phyloP scores from a whole-genome alignment of 2,888 invertebrate genomes.

The Cheilosia pagana region DNA sequence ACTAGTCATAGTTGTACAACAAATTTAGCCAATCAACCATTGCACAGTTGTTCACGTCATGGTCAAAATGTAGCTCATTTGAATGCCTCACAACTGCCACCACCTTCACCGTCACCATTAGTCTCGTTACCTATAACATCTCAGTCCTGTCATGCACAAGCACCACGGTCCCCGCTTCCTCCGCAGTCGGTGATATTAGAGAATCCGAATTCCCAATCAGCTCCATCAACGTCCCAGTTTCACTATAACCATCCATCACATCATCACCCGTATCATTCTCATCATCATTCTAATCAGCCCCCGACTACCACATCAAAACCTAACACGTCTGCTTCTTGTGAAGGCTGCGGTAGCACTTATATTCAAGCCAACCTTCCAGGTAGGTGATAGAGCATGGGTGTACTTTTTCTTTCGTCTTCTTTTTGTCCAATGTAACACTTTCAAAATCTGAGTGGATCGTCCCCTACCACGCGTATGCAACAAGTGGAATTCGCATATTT shows the following conservation, averaged over 20 bases:
- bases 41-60: constrained; percentile 79
- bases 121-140: constrained; percentile 32
- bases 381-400: constrained; percentile 83
- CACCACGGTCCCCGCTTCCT: constrained; percentile 57
- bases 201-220: constrained; percentile 70
- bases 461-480: background rate
- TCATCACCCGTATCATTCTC: constrained; percentile 63
- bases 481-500: constrained; percentile 27
- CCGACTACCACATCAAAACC: constrained; percentile 59
- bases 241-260: constrained; percentile 68
- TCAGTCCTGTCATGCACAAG: constrained; percentile 62
- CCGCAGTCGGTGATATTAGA: constrained; percentile 41
- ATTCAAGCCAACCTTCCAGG: constrained; percentile 79
- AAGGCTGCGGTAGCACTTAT: constrained; percentile 78
- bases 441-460: constrained; percentile 52
- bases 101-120: constrained; percentile 54
- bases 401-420: constrained; percentile 41
- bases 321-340: constrained; percentile 81
- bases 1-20: constrained; percentile 81
- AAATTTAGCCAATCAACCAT: constrained; percentile 79
- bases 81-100: constrained; percentile 73
- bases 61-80: constrained; percentile 72
- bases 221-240: constrained; percentile 55
- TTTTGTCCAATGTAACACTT: background rate
- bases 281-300: constrained; percentile 63